Evolutionary conservation across 2,888 invertebrate genomes (phyloP).

Genomic region (Melanargia galathea): DNA sequence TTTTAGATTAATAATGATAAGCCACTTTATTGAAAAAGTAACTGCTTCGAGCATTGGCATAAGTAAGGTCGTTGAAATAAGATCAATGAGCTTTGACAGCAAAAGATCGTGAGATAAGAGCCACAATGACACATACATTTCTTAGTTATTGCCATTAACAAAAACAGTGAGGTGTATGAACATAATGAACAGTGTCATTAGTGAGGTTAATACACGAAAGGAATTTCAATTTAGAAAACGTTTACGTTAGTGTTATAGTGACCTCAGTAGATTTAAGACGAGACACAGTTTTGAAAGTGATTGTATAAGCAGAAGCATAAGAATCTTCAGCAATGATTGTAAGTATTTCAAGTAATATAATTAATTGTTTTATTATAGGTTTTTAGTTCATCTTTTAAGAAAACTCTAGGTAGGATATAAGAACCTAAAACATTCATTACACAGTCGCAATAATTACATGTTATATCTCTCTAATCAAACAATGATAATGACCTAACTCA

Average conservation of each 20-base stretch:
- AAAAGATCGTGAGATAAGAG: slow-evolving; percentile 42
- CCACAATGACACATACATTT: slow-evolving; percentile 30
- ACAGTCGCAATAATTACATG: neutral
- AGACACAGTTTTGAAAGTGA: slow-evolving; percentile 35
- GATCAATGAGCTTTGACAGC: slow-evolving; percentile 44
- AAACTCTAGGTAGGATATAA: neutral
- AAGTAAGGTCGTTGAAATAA: slow-evolving; percentile 29
- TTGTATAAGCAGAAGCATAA: slow-evolving; percentile 43
- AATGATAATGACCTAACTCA: slow-evolving; percentile 22
- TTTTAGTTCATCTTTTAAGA: neutral
- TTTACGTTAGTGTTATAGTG: slow-evolving; percentile 25
- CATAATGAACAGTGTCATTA: slow-evolving; percentile 35
- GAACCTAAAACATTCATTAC: neutral
- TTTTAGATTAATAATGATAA: slow-evolving; percentile 19
- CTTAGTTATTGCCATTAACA: slow-evolving; percentile 13
- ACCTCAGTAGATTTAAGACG: slow-evolving; percentile 26
- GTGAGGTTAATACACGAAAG: slow-evolving; percentile 29
- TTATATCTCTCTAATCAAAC: neutral
- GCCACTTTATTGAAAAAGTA: slow-evolving; percentile 20
- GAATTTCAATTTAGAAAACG: slow-evolving; percentile 37
- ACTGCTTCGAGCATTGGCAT: slow-evolving; percentile 17
- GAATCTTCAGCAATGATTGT: slow-evolving; percentile 69
- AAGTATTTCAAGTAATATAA: slow-evolving; percentile 48
- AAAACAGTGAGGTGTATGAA: slow-evolving; percentile 19
- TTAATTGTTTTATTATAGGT: too few species aligned